phyloP scores from a whole-genome alignment of 2,888 invertebrate species.

The Linyphia triangularis region DNA sequence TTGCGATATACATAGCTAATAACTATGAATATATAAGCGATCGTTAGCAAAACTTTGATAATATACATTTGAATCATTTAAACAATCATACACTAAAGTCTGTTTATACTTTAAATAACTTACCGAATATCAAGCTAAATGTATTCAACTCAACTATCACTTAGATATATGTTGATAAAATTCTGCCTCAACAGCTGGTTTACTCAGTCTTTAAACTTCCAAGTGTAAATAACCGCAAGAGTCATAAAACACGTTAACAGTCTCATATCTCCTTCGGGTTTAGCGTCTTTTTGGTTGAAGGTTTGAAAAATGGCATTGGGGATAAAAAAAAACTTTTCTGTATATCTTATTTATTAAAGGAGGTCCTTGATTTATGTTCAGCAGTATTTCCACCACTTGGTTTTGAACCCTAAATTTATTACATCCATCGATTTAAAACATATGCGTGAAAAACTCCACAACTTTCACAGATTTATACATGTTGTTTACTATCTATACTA shows the following conservation, averaged over 20 bases:
- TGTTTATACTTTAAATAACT: not conserved
- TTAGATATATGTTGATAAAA: constrained; percentile 47
- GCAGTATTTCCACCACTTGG: constrained; percentile 25
- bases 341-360: constrained; percentile 43
- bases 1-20: no score
- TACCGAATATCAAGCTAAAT: not conserved
- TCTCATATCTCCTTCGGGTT: constrained; percentile 37
- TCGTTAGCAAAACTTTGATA: no score
- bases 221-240: constrained; percentile 47
- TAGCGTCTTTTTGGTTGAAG: not conserved
- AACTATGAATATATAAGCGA: no score
- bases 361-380: constrained; percentile 50
- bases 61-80: no score
- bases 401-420: constrained; percentile 27
- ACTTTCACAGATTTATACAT: not conserved
- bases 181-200: constrained; percentile 31
- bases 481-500: no score
- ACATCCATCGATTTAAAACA: constrained; percentile 42
- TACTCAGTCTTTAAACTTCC: constrained; percentile 39
- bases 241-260: constrained; percentile 62
- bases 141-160: constrained; percentile 17
- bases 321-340: constrained; percentile 24
- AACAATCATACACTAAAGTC: no score
- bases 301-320: constrained; percentile 35
- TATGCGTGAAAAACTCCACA: not conserved